Conservation (phyloP, 2,888 invertebrate genomes). For the Aphidoletes aphidimyza region DNA sequence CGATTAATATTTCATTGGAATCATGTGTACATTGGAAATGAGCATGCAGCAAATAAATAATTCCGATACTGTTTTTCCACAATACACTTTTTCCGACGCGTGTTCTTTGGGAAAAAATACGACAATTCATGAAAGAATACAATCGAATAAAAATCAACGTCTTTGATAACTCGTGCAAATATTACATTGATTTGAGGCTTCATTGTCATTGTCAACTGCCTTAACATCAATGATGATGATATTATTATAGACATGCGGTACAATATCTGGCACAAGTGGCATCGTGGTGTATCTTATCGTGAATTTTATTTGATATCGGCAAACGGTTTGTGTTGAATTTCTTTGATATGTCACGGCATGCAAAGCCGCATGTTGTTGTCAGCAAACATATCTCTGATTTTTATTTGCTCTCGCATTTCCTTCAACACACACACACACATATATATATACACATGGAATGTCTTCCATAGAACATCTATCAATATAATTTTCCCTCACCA, state of each 20-base stretch:
- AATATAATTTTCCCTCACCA: not conserved
- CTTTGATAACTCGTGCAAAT: not conserved
- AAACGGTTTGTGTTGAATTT: not conserved
- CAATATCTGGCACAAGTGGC: not conserved
- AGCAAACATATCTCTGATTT: not conserved
- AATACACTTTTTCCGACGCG: too few species aligned
- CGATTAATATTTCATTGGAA: too few species aligned
- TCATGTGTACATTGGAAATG: too few species aligned
- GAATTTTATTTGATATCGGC: not conserved
- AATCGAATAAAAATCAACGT: not conserved
- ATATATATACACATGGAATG: too few species aligned
- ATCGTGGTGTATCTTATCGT: not conserved
- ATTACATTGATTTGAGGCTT: not conserved
- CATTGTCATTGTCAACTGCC: not conserved
- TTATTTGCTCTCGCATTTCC: conserved; percentile 12
- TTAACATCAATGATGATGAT: not conserved
- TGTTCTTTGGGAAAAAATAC: too few species aligned
- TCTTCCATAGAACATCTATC: not conserved
- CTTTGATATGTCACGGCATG: too few species aligned
- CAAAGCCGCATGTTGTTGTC: too few species aligned
- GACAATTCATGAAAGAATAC: too few species aligned
- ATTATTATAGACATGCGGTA: not conserved
- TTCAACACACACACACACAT: too few species aligned
- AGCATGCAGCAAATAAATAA: too few species aligned
- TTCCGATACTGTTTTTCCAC: too few species aligned